Evolutionary conservation across 64 coral and sea anemone genomes (phyloP).

Genomic region (Montipora capricornis): DNA sequence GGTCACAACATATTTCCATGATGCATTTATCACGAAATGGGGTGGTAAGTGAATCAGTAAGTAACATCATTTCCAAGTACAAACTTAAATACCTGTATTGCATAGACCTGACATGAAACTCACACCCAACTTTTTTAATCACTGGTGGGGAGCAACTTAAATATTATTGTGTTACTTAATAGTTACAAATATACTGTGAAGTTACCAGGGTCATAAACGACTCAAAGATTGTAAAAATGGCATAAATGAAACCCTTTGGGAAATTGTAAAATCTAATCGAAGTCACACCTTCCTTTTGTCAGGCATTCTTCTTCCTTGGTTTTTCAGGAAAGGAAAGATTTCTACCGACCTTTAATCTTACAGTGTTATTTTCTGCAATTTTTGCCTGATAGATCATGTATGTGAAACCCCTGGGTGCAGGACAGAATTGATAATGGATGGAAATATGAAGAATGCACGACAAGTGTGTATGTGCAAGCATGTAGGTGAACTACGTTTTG

Average conservation of each 20-base stretch:
- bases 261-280: too few relatives aligned
- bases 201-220: too few relatives aligned
- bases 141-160: neutral
- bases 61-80: neutral
- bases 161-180: neutral
- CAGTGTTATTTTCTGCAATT: conserved; percentile 18
- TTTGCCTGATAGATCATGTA: conserved; percentile 1
- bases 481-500: conserved; percentile 54
- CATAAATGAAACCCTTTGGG: too few relatives aligned
- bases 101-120: neutral
- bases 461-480: conserved; percentile 64
- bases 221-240: too few relatives aligned
- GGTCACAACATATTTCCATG: conserved; percentile 2
- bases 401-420: conserved; percentile 17
- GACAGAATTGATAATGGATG: conserved; percentile 57
- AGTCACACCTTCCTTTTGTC: too few relatives aligned
- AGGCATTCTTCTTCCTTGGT: neutral
- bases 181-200: too few relatives aligned
- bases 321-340: conserved; percentile 3
- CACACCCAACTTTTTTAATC: neutral
- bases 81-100: conserved; percentile 17
- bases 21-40: conserved; percentile 61
- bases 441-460: conserved; percentile 74
- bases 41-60: conserved; percentile 29
- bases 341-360: neutral